Base-by-base conservation (phyloP, 2,888 invertebrate genomes). In the Euzophera pinguis region DNA sequence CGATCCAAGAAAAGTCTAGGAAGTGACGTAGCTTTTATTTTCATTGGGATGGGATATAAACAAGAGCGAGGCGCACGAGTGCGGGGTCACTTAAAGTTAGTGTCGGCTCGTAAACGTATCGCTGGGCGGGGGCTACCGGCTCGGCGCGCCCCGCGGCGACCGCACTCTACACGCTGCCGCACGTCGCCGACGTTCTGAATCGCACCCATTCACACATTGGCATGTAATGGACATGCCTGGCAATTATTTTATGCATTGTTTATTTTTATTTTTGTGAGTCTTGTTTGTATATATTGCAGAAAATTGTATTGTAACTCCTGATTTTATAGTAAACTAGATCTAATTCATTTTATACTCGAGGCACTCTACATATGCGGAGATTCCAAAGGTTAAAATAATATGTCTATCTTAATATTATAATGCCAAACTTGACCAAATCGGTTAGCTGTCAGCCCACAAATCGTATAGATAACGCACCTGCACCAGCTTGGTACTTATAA, bases 51-150 rank as follows among this genome's bases (percentile, higher is more conserved):
- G 71, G 77, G 79, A 78, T 80, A 81, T 83, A 86, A 84, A 86
- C 81, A 84, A 75, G 76, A 75, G 71, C 76, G 78, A 72, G 73
- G 75, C 73, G 78, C 76, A 78, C 78, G 79, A 83, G 81, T 78
- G 73, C 79, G 79, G 81, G 86, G 87, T 86, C 86, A 86, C 80
- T 71, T 67, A 68, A 57, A 77, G 78, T 87, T 86, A 84, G 86
- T 83, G 86, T 81, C 83, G 81, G 84, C 85, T 86, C 86, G 87
- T 88, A 87, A 88, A 85, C 84, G 87, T 87, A 87, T 83, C 84
- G 83, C 32, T 8, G 72, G 69, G 74, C 77, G 71, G 73, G 71
- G 75, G 78, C 78, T 77, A 74, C 78, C 70, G 69, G 68, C 22
- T 22, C 65, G 65, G 60, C 61, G 75, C 78, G 81, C 86, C 87